A percentile compares a stretch with the other conserved stretches of the same genome.
These are phyloP conservation scores for Parnassius smintheus DNA, from an alignment of 2,888 invertebrate genomes.

Conservation along the genomic window DNA sequence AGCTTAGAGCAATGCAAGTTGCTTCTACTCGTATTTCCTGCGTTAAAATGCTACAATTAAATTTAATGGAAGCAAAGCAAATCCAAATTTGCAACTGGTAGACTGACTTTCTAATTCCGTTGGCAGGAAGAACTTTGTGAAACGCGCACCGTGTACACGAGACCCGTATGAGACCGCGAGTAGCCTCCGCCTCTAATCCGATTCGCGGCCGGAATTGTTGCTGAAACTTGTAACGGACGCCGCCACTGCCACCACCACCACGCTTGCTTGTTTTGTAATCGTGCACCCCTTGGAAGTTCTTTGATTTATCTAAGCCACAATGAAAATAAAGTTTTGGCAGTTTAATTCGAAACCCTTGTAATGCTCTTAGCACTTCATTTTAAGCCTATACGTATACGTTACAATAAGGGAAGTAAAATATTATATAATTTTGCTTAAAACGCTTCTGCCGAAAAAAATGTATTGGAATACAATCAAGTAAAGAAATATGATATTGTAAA, in stretches of 20 bases:
- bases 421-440: no score
- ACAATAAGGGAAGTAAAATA: neutral
- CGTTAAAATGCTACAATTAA: slow-evolving; percentile 35
- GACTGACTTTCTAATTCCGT: slow-evolving; percentile 78
- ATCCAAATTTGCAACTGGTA: slow-evolving; percentile 70
- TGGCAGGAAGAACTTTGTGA: slow-evolving; percentile 71
- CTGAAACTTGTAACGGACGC: slow-evolving; percentile 63
- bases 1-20: slow-evolving; percentile 50
- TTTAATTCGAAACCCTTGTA: slow-evolving; percentile 71
- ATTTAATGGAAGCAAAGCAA: slow-evolving; percentile 64
- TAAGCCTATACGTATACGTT: slow-evolving; percentile 29
- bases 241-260: slow-evolving; percentile 39
- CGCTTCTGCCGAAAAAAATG: neutral
- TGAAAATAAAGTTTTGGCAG: slow-evolving; percentile 65
- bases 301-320: slow-evolving; percentile 76
- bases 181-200: slow-evolving; percentile 72
- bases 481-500: slow-evolving; percentile 33
- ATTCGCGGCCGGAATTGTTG: slow-evolving; percentile 54
- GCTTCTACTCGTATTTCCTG: slow-evolving; percentile 50
- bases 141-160: slow-evolving; percentile 76
- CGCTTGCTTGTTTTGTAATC: slow-evolving; percentile 60
- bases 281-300: slow-evolving; percentile 62
- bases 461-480: neutral
- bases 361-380: slow-evolving; percentile 46
- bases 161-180: slow-evolving; percentile 71